Base-by-base conservation (phyloP, 2,888 invertebrate genomes). In the Aphodius granarius region DNA sequence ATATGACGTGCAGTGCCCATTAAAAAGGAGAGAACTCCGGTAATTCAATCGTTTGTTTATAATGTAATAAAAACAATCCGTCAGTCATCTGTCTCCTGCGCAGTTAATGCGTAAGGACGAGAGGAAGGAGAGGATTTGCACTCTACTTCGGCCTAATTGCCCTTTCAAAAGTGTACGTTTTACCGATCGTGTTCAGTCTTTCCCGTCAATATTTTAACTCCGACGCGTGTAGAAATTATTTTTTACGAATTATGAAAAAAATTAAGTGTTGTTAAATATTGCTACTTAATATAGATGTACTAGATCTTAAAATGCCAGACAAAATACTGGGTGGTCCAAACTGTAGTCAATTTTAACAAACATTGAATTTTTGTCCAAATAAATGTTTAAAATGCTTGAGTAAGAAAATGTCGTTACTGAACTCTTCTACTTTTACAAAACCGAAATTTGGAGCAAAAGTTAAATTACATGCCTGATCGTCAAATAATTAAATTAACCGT, bases 31-130 rank as follows among this genome's bases (percentile, higher is more conserved):
- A 78, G 76, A 76, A 73, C 78, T 70, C 70, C 72, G 75, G 81
- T 81, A 80, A 80, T 79, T 76, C 78, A 81, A 84, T 84, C 84
- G 85, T 86, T 85, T 86, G 86, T 86, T 86, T 86, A 86, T 82
- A 83, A 84, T 86, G 84, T 82, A 84, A 84, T 85, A 85, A 87
- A 87, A 87, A 86, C 86, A 86, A 86, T 84, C 86, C 85, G 86
- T 87, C 87, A 87, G 86, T 87, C 87, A 87, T 86, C 86, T 87
- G 87, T 86, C 86, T 85, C 84, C 84, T 83, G 84, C 84, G 82
- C 85, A 85, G 85, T 84, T 82, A 80, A 64, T 63, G 62, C 43
- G 72, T 70, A 76, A 77, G 43, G 74, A 65, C 68, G 65, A 73
- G 73, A 66, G 65, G 65, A 21, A 73, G 43, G 43, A 43, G 63